A percentile compares a stretch with the other conserved stretches of the same genome.
These are phyloP conservation scores for Macroramphosus scolopax DNA, from an alignment of 2,797 vertebrate species.

Conservation along the genomic window DNA sequence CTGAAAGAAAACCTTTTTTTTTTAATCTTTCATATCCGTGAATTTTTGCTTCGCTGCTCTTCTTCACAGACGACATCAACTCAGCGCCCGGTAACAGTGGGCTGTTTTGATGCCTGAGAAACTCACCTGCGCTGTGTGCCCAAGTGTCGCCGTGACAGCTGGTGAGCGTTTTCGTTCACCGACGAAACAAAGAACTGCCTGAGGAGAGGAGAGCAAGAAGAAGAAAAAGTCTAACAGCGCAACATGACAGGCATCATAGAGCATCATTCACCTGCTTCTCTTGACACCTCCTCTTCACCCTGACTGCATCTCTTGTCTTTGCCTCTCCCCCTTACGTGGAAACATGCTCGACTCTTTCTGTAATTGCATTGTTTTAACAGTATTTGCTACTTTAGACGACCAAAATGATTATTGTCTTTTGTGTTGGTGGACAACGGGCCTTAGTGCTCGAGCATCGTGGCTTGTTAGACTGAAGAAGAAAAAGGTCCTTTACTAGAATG, in stretches of 20 bases:
- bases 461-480: slow-evolving; percentile 42
- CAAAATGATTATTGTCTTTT: slow-evolving; percentile 43
- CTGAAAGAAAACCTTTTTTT: too few relatives aligned
- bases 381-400: slow-evolving; percentile 61
- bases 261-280: slow-evolving; percentile 33
- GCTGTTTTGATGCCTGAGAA: slow-evolving; percentile 65
- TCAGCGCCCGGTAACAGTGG: slow-evolving; percentile 69
- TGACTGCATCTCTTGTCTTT: slow-evolving; percentile 39
- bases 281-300: slow-evolving; percentile 26
- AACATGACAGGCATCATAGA: slow-evolving; percentile 29
- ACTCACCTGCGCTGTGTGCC: slow-evolving; percentile 36
- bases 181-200: slow-evolving; percentile 15
- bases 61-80: slow-evolving; percentile 66
- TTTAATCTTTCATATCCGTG: too few relatives aligned
- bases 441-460: slow-evolving; percentile 36
- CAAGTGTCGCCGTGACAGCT: slow-evolving; percentile 58
- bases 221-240: slow-evolving; percentile 9
- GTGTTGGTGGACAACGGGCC: slow-evolving; percentile 41
- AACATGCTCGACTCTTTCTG: slow-evolving; percentile 32
- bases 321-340: slow-evolving; percentile 38
- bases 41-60: not conserved
- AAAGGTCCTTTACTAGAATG: slow-evolving; percentile 64
- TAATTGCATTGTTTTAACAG: slow-evolving; percentile 57
- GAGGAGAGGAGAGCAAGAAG: slow-evolving; percentile 15
- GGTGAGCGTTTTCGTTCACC: slow-evolving; percentile 36